phyloP scores from a whole-genome alignment of 2,888 invertebrate genomes.

The Timandra comae region DNA sequence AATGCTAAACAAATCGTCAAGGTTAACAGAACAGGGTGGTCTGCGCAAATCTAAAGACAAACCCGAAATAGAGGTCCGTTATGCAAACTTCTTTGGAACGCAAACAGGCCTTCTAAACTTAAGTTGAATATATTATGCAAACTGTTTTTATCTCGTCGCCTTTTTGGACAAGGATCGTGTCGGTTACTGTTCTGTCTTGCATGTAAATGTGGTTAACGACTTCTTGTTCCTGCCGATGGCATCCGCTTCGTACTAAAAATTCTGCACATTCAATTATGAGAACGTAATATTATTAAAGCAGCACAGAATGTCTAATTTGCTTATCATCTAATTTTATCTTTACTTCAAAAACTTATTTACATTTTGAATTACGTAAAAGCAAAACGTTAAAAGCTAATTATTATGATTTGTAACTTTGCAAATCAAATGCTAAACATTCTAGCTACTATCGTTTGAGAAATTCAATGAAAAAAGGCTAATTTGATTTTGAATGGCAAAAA shows the following conservation, averaged over 20 bases:
- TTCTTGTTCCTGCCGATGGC: slow-evolving; percentile 16
- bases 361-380: no score
- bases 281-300: slow-evolving; percentile 1
- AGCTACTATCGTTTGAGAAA: slow-evolving; percentile 59
- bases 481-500: slow-evolving; percentile 47
- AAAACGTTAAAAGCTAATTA: no score
- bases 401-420: no score
- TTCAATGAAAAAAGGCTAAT: slow-evolving; percentile 52
- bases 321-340: no score
- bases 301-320: no score
- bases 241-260: slow-evolving; percentile 11
- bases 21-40: slow-evolving; percentile 14
- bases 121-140: slow-evolving; percentile 49
- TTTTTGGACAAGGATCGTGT: slow-evolving; percentile 33
- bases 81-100: slow-evolving; percentile 38
- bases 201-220: slow-evolving; percentile 43
- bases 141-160: slow-evolving; percentile 44
- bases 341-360: no score
- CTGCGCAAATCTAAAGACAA: slow-evolving; percentile 32
- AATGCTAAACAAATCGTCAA: slow-evolving; percentile 4
- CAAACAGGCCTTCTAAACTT: slow-evolving; percentile 33
- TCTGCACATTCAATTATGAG: slow-evolving; percentile 5
- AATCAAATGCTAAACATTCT: slow-evolving; percentile 29
- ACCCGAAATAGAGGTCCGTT: slow-evolving; percentile 42
- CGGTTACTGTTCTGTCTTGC: slow-evolving; percentile 37